phyloP scores from a whole-genome alignment of 2,797 vertebrate species.

The Podargus strigoides region DNA sequence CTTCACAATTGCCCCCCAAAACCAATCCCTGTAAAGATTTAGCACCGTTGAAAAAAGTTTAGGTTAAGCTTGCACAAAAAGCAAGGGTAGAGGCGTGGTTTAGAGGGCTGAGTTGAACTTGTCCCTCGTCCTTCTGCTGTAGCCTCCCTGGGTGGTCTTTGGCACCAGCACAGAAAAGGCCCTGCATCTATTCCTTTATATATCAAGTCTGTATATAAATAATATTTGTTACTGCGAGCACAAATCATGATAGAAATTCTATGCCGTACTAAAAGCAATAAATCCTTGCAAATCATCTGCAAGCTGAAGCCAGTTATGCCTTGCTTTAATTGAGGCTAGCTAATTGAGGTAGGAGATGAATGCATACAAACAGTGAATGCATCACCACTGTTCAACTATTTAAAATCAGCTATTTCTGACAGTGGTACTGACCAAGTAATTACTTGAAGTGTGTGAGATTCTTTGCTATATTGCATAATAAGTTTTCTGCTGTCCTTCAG shows the following conservation, averaged over 20 bases:
- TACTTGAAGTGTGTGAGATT: not conserved
- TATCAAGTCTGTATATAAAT: not conserved
- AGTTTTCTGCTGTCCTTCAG: not conserved
- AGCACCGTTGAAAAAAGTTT: not conserved
- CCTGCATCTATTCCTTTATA: not conserved
- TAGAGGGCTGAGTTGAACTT: not conserved
- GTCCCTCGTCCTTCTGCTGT: not conserved
- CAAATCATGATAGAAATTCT: not conserved
- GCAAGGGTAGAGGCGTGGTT: not conserved
- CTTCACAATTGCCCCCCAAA: not conserved
- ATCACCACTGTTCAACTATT: not conserved
- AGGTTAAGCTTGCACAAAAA: not conserved
- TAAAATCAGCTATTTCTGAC: not conserved
- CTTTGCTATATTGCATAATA: not conserved
- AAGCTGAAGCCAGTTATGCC: not conserved
- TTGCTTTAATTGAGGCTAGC: not conserved
- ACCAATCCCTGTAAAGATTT: not conserved
- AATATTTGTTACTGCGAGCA: not conserved
- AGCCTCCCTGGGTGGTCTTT: not conserved
- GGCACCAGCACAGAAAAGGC: not conserved
- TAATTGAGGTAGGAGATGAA: not conserved
- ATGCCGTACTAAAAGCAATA: not conserved
- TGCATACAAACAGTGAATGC: not conserved
- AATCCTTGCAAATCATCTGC: not conserved
- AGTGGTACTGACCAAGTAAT: not conserved